Percentiles rank a stretch among this genome's conserved stretches.
These are phyloP conservation scores for Edolisoma coerulescens DNA, from an alignment of 2,113 vertebrate genomes.

Conservation along the genomic window DNA sequence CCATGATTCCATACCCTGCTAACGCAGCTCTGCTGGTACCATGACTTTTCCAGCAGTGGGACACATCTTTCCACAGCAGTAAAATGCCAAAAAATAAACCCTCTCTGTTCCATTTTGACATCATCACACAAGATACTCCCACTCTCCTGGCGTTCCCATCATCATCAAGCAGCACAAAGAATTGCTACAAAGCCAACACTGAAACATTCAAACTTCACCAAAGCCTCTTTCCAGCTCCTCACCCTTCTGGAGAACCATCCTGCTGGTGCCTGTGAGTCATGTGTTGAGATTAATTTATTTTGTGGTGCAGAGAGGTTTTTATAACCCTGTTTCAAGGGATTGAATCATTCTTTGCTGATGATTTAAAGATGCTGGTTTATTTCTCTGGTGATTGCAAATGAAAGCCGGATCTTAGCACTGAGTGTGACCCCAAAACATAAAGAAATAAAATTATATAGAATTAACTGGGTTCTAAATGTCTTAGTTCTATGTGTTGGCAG, in stretches of 20 bases:
- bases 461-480: not conserved
- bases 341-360: conserved; percentile 51
- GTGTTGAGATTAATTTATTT: not conserved
- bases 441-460: not conserved
- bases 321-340: not conserved
- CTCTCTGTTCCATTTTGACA: not conserved
- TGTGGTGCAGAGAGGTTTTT: not conserved
- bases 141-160: not conserved
- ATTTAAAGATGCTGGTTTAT: conserved; percentile 7
- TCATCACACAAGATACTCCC: not conserved
- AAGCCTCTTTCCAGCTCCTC: not conserved
- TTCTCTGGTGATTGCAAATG: conserved; percentile 24
- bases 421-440: not conserved
- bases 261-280: not conserved
- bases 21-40: not conserved
- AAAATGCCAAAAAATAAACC: fast-evolving
- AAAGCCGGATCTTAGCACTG: not conserved
- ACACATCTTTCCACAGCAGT: not conserved
- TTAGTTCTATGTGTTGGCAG: not conserved
- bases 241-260: not conserved
- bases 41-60: not conserved
- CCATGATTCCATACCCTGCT: not conserved
- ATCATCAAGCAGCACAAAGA: not conserved
- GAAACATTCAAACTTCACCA: not conserved
- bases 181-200: not conserved